Base-by-base conservation (phyloP, 2,888 invertebrate genomes). In the Zelleria hepariella region DNA sequence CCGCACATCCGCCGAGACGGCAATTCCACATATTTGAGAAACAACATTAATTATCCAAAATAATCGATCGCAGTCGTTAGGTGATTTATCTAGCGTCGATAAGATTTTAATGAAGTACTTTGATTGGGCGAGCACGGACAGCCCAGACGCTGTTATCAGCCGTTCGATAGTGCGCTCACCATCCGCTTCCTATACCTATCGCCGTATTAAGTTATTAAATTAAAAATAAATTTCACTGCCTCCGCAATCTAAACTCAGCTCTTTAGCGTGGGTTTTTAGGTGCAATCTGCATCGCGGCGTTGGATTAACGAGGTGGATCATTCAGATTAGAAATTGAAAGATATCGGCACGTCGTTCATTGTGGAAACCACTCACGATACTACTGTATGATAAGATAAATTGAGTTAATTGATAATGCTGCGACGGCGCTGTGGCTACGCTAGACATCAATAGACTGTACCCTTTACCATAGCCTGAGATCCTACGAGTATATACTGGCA, bases 91-190 rank as follows among this genome's bases (percentile, higher is more conserved):
- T 87, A 82, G 80, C 77, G 79, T 76, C 83, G 88, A 88, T 88
- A 88, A 88, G 85, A 85, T 86, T 87, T 88, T 88, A 88, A 88
- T 88, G 87, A 88, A 87, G 88, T 86, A 86, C 87, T 86, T 84
- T 87, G 87, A 87, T 87, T 87, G 86, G 86, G 85, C 74, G 80
- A 81, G 75, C 86, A 81, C 69, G 78, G 80, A 82, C 82, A 77
- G 73, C 65, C 66, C 24, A 74, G 80, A 78, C 78, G 75, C 65
- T 68, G 79, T 85, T 86, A 86, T 88, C 86, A 75, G 70, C 67
- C 66, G 63, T 63, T 65, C 75, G 86, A 85, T 85, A 86, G 78
- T 79, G 77, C 74, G 15, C 32, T 42, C 4, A 32, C 53, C 24
- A 77, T 73, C 84, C 78, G 77, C 79, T 84, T 77, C 80, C 80